Evolutionary conservation across 2,113 vertebrate species (phyloP), one percentile per base, ranked within the genome.

Genomic region (Planiliza haematocheilus): DNA sequence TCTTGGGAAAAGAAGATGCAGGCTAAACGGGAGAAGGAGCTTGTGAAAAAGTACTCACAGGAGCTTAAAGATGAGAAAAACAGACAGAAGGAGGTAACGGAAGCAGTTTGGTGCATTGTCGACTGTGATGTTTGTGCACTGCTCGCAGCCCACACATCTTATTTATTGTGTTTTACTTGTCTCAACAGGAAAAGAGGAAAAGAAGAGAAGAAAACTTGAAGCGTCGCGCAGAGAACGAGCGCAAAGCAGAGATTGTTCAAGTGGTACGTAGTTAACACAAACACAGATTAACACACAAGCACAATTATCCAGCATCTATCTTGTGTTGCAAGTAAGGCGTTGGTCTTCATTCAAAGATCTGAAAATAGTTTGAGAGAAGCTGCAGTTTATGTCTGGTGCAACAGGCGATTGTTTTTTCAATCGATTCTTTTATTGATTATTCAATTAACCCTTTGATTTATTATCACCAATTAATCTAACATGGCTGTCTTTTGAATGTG

Each of bases 1-100:
- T 97, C 97, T 2, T 99, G 97, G 97, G 92, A 95, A 1, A 94
- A 89, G 62, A 98, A 99, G 87, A 95, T 97, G 96, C 90, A 91
- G 86, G 95, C 93, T 4, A 94, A 95, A 51, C 93, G 90, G 68
- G 96, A 96, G 79, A 96, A 66, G 84, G 91, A 95, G 12, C 60
- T 94, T 38, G 74, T 97, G 34, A 95, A 74, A 82, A 91, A 91
- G 41, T 94, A 94, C 42, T 88, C 95, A 0, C 79, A 86, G 46
- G 94, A 95, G 61, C 90, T 98, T n/a, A 92, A 96, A 78, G 94
- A 96, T 7, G 93, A 94, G 2, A 95, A 96, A 61, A 78, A 73
- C 58, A 87, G 48, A 64, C 91, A 94, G 58, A 93, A 93, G 5
- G 96, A 96, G 94, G 97, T 96, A 71, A 18, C 0, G 13, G 9